A percentile compares a stretch with the other conserved stretches of the same genome.
phyloP scores from a whole-genome alignment of 2,113 vertebrate species.

The Pelusios castaneus region DNA sequence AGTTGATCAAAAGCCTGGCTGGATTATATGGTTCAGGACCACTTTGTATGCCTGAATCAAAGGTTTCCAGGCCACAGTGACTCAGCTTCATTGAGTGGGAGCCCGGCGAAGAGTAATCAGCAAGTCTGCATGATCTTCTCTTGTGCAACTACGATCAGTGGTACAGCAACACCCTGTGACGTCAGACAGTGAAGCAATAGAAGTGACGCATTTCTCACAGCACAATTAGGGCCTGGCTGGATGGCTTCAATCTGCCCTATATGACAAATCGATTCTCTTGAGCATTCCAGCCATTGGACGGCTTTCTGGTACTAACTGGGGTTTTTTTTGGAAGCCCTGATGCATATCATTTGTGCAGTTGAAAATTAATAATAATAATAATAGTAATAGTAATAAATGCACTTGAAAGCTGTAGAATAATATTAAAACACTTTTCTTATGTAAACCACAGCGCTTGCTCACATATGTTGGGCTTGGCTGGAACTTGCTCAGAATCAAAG shows the following conservation, averaged over 20 bases:
- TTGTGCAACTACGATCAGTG: constrained; percentile 21
- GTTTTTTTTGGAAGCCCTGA: neutral
- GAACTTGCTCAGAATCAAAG: constrained; percentile 7
- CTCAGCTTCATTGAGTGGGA: constrained; percentile 4
- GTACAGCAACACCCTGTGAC: constrained; percentile 1
- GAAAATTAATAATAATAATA: constrained; percentile 20
- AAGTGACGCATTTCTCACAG: fast-evolving
- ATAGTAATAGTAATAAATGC: neutral
- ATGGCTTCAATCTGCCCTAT: neutral
- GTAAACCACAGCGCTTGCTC: constrained; percentile 40
- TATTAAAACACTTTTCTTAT: constrained; percentile 31
- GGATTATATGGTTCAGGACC: neutral
- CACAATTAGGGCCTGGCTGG: neutral
- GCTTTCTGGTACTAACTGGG: neutral
- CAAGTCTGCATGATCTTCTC: constrained; percentile 4
- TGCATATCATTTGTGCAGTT: neutral
- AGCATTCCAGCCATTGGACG: neutral
- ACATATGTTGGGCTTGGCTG: constrained; percentile 9
- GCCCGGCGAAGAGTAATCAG: constrained; percentile 19
- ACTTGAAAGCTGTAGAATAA: neutral
- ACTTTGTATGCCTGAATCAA: neutral
- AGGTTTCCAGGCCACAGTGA: constrained; percentile 24
- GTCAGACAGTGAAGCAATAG: neutral
- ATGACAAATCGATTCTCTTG: neutral
- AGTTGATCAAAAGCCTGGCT: fast-evolving